Evolutionary conservation across 2,888 invertebrate genomes (phyloP).

Genomic region (Alloscopus bannaensis): DNA sequence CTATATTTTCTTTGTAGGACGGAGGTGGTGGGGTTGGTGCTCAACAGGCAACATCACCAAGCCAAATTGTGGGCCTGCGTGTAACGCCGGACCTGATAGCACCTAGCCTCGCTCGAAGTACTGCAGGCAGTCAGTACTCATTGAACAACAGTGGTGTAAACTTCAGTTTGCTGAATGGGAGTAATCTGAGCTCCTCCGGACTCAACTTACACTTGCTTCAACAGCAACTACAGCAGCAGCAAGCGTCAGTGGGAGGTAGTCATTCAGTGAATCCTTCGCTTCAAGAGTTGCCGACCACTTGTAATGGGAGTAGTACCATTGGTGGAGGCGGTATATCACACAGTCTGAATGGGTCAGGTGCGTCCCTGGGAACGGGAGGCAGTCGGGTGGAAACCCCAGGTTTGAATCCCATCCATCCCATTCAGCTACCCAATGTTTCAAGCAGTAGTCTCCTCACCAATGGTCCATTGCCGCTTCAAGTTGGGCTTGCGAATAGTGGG

Average conservation of each 20-base stretch:
- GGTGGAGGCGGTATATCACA: constrained; percentile 1
- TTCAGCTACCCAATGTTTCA: constrained; percentile 29
- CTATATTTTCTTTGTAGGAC: constrained; percentile 44
- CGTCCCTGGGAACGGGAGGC: constrained; percentile 1
- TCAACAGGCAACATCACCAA: constrained; percentile 43
- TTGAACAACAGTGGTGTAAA: constrained; percentile 64
- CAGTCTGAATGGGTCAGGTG: constrained; percentile 22
- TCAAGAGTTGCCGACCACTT: constrained; percentile 56
- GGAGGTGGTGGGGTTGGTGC: too few species aligned
- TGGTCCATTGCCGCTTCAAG: constrained; percentile 35
- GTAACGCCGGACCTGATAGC: constrained; percentile 69
- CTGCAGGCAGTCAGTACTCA: constrained; percentile 70
- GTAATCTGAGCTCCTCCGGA: constrained; percentile 66
- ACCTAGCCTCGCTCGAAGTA: constrained; percentile 52
- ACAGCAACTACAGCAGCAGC: constrained; percentile 42
- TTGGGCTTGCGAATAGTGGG: constrained; percentile 13
- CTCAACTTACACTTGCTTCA: constrained; percentile 67
- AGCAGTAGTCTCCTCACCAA: constrained; percentile 27
- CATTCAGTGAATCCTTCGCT: constrained; percentile 68
- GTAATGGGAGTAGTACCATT: neutral
- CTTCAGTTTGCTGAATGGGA: constrained; percentile 38
- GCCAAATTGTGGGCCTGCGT: constrained; percentile 51
- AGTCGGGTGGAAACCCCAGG: constrained; percentile 29
- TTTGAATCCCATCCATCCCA: constrained; percentile 11
- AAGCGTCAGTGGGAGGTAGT: constrained; percentile 19